Base-by-base conservation (phyloP, 2,113 vertebrate species). In the Sialia sialis region DNA sequence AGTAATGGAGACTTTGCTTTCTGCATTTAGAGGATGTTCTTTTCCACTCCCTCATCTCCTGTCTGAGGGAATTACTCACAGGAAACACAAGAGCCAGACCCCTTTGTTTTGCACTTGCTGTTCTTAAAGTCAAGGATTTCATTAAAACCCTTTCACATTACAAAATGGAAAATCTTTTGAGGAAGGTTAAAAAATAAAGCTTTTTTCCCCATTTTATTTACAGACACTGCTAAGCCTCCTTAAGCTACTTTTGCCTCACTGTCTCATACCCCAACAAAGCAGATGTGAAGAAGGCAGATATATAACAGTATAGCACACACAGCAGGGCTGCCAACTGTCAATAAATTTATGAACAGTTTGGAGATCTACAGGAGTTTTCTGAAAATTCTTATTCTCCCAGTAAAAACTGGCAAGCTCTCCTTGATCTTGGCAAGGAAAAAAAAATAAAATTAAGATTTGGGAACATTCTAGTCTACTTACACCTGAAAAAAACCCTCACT, bases 311-410 rank as follows among this genome's bases (percentile, higher is more conserved):
- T 55, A 82, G 94, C 81, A 93, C 9, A 56, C 94, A 89, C 93
- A 96, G 96, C 94, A 79, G 94, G 96, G 87, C 83, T 90, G 78
- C 95, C 95, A 92, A 89, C 93, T 95, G 97, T 87, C 97, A 94
- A 68, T 95, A 94, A 22, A 95, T 90, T 91, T 84, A 89, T 36
- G 64, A 95, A 95, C 94, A 95, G 97, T 97, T 93, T 97, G 97
- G 46, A 92, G 78, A 89, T 84, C 94, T 97, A 94, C 88, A 73
- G 96, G 96, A 96, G 92, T 93, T 93, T 94, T 90, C 69, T 48
- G 54, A 87, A 96, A 90, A 96, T 82, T 89, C 73, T 76, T 75
- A 86, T 92, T 96, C 95, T 96, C 94, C 90, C 87, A 90, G 84
- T 78, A 97, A 94, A 95, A 95, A 90, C 82, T 97, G 96, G 97